These are phyloP conservation scores for Parasteatoda lunata DNA, from an alignment of 2,888 invertebrate genomes.

Conservation along the genomic window DNA sequence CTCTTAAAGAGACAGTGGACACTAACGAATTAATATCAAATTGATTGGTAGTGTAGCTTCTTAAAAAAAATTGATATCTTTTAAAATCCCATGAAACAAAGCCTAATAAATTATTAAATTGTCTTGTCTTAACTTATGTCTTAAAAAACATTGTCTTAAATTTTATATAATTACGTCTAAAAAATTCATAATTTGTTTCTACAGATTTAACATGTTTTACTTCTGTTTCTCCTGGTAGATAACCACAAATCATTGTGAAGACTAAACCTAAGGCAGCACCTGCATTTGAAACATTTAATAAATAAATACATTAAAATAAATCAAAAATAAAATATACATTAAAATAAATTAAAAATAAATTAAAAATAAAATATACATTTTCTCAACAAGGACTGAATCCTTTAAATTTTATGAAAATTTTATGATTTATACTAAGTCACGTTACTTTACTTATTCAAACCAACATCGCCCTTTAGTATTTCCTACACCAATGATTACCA, in stretches of 20 bases:
- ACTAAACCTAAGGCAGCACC: conserved; percentile 9
- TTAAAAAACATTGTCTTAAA: background rate
- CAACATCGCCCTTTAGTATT: no score
- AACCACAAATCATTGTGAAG: conserved; percentile 29
- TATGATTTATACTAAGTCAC: no score
- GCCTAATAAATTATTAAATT: background rate
- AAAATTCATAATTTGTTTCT: background rate
- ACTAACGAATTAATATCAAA: no score
- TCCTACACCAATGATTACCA: no score
- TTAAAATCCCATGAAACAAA: background rate
- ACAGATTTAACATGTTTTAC: background rate
- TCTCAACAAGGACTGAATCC: no score
- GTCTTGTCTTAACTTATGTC: background rate
- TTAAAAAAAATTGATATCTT: background rate
- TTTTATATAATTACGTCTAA: background rate
- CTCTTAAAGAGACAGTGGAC: no score
- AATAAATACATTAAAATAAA: background rate
- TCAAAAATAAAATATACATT: no score
- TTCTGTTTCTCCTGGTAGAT: conserved; percentile 41
- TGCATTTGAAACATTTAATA: conserved; percentile 22
- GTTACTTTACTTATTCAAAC: no score
- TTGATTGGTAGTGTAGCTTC: no score
- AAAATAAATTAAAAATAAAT: no score
- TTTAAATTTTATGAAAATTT: no score
- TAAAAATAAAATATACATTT: no score